A percentile compares a stretch with the other conserved stretches of the same genome.
Conservation (phyloP, 2,888 invertebrate species). For the Dynastes tityus region DNA sequence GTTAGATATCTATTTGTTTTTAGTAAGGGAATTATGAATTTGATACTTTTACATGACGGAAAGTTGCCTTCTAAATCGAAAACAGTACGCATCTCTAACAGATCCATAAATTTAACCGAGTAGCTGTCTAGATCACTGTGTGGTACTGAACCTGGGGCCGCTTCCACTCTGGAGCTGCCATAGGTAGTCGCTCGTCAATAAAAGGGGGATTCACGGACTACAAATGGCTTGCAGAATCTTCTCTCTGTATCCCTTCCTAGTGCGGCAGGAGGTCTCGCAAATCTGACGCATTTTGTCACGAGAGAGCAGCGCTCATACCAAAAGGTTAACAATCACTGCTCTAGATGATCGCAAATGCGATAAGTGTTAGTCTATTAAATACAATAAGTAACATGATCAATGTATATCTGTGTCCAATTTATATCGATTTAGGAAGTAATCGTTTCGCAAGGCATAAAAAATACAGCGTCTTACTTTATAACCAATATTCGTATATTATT, state of each 20-base stretch:
- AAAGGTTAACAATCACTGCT: constrained; percentile 51
- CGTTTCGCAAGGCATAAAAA: background rate
- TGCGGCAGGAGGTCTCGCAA: constrained; percentile 45
- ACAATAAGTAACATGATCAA: constrained; percentile 35
- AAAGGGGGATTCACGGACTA: constrained; percentile 47
- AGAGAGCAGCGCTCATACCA: constrained; percentile 49
- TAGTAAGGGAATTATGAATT: too few relatives aligned
- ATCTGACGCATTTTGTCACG: constrained; percentile 48
- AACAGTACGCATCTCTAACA: constrained; percentile 45
- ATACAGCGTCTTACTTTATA: background rate
- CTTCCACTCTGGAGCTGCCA: constrained; percentile 49
- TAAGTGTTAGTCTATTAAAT: constrained; percentile 50
- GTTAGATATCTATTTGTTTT: background rate
- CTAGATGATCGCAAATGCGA: constrained; percentile 50
- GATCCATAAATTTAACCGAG: constrained; percentile 47
- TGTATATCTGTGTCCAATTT: constrained; percentile 29
- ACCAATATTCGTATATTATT: too few relatives aligned
- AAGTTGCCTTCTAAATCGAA: background rate
- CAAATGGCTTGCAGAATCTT: constrained; percentile 49
- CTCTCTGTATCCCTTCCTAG: constrained; percentile 50
- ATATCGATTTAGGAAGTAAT: constrained; percentile 2
- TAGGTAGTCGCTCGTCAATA: constrained; percentile 49
- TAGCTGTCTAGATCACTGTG: constrained; percentile 50
- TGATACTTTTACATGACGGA: background rate
- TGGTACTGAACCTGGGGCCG: constrained; percentile 50